These are phyloP conservation scores for Bujurquina vittata DNA, from an alignment of 2,113 vertebrate genomes.

Conservation along the genomic window DNA sequence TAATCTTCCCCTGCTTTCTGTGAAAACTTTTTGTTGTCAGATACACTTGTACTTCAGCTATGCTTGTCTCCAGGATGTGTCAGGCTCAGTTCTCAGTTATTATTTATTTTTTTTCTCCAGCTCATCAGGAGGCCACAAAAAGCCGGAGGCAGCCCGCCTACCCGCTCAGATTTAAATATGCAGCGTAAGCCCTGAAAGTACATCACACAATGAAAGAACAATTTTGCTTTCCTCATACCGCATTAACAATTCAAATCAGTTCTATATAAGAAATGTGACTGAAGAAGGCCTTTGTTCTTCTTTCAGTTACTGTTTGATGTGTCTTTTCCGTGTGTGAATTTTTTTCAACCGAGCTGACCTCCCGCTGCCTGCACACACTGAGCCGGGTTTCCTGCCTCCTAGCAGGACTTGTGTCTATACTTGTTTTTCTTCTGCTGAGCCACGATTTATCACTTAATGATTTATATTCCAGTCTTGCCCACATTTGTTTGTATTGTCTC, in stretches of 20 bases:
- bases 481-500: constrained; percentile 40
- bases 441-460: constrained; percentile 31
- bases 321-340: constrained; percentile 48
- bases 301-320: constrained; percentile 46
- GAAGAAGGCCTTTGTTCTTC: constrained; percentile 52
- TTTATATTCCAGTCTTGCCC: constrained; percentile 34
- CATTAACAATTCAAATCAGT: constrained; percentile 51
- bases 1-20: neutral
- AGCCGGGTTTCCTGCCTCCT: constrained; percentile 12
- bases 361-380: constrained; percentile 40
- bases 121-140: constrained; percentile 48
- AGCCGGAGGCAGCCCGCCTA: constrained; percentile 28
- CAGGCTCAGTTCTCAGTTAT: neutral
- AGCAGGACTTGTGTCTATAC: constrained; percentile 19
- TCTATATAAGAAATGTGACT: constrained; percentile 4
- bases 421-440: constrained; percentile 42
- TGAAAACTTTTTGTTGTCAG: constrained; percentile 6
- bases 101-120: neutral
- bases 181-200: constrained; percentile 27
- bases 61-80: constrained; percentile 14
- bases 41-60: neutral
- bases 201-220: constrained; percentile 36
- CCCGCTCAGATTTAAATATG: constrained; percentile 28
- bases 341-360: constrained; percentile 42
- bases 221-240: constrained; percentile 23